Evolutionary conservation across 2,888 invertebrate genomes (phyloP).

Genomic region (Smittia sp.): DNA sequence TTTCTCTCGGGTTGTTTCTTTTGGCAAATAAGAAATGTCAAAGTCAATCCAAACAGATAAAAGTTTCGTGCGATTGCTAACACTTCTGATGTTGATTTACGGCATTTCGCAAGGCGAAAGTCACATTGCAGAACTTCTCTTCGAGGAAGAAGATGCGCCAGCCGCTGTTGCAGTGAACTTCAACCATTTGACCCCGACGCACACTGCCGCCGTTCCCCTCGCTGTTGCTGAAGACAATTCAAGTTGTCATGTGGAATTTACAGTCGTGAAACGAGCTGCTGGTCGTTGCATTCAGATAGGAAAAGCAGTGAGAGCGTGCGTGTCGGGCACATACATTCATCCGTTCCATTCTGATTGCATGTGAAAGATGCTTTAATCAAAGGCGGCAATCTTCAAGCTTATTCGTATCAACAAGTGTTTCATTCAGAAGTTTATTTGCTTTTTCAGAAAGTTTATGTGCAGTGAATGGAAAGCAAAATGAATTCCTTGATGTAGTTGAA

Average conservation of each 20-base stretch:
- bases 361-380: constrained; percentile 44
- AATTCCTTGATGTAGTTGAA: too few relatives aligned
- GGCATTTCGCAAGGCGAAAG: neutral
- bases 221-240: neutral
- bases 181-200: constrained; percentile 41
- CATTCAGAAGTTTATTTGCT: neutral
- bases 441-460: neutral
- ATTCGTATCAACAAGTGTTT: constrained; percentile 10
- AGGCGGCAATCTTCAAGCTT: neutral
- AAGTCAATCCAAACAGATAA: neutral
- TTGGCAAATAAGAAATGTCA: neutral
- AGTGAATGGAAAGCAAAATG: neutral
- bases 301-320: constrained; percentile 50
- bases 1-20: neutral
- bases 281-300: constrained; percentile 53
- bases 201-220: constrained; percentile 21
- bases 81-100: neutral
- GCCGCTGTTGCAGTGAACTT: constrained; percentile 43
- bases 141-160: constrained; percentile 43
- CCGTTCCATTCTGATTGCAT: constrained; percentile 54
- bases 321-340: constrained; percentile 53
- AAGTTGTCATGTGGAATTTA: constrained; percentile 44
- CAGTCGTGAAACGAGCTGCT: constrained; percentile 51
- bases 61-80: neutral
- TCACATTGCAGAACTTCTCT: constrained; percentile 44